Conservation (phyloP, 1,140 invertebrate species). For the Brachionus paranguensis region DNA sequence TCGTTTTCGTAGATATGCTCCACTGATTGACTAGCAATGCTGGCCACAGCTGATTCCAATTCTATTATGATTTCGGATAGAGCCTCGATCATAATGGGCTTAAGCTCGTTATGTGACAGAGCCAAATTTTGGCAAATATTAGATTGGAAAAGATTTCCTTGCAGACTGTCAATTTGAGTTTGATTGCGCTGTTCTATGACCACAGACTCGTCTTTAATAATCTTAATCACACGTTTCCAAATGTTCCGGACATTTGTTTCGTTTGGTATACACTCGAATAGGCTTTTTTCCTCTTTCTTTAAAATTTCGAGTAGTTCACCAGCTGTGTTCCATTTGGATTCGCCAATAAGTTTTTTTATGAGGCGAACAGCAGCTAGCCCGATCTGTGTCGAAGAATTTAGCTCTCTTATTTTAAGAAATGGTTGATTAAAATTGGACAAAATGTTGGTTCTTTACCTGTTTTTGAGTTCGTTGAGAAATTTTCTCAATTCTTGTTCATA, state of each 20-base stretch:
- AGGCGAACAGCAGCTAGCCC: neutral
- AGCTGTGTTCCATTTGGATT: constrained; percentile 36
- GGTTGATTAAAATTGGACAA: no score
- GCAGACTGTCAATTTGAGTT: constrained; percentile 6
- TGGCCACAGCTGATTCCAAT: constrained; percentile 62
- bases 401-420: neutral
- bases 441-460: neutral
- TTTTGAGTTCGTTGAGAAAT: neutral
- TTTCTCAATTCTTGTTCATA: neutral
- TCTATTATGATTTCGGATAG: constrained; percentile 24
- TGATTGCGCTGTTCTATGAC: neutral
- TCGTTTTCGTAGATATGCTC: constrained; percentile 86
- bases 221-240: constrained; percentile 31
- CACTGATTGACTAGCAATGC: constrained; percentile 72
- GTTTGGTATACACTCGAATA: constrained; percentile 16
- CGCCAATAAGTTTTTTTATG: constrained; percentile 38
- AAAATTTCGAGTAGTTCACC: constrained; percentile 12
- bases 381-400: neutral
- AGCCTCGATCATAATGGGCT: constrained; percentile 37
- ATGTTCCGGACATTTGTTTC: constrained; percentile 6
- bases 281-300: neutral
- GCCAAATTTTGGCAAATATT: neutral
- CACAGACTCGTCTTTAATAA: constrained; percentile 24
- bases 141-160: constrained; percentile 30
- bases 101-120: constrained; percentile 6